Evolutionary conservation across 2,797 vertebrate genomes (phyloP), one percentile per base, ranked within the genome.

Genomic region (Manis javanica): DNA sequence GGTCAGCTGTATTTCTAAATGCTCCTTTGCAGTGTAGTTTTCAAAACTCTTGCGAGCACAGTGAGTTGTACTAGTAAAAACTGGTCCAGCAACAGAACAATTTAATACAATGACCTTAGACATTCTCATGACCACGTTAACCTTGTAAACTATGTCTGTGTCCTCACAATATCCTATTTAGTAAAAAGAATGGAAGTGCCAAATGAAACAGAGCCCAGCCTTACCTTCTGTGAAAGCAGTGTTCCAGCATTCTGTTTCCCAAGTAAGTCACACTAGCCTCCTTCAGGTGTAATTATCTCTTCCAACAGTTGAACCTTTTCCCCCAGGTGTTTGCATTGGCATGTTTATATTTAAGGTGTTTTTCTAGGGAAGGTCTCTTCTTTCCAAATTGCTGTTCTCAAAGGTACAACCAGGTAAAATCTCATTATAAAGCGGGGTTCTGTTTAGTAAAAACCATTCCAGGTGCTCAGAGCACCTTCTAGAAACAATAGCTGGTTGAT

Each of bases 371-470:
- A 59, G 3, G 3, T 57, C 34, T 74, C 71, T 85, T 53, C 69
- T 89, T 94, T 72, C 64, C 42, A 75, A 96, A 61, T 55, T 95
- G 66, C 39, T 94, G 3, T 8, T 83, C 84, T 89, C 49, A 75
- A 59, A 93, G 78, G n/a, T 91, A 46, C 42, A 87, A 75, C 55
- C 53, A 87, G 72, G 92, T 89, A 64, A 96, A 87, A 96, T 91
- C 69, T 64, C 81, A 29, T 74, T 49, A 97, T 86, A 97, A 95
- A 94, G 94, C 86, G 42, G 77, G 55, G 49, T 77, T 97, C 90
- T 96, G 75, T 95, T 93, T 93, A 53, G 89, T 66, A 46, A 55
- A 79, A 91, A 72, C 61, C 3, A 7, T 63, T 29, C 37, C 72
- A 78, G 90, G 88, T 94, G 74, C 74, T 34, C 51, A 2, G 46